Evolutionary conservation across 2,797 vertebrate genomes (phyloP), one percentile per base, ranked within the genome.

Genomic region (Argyrosomus regius): DNA sequence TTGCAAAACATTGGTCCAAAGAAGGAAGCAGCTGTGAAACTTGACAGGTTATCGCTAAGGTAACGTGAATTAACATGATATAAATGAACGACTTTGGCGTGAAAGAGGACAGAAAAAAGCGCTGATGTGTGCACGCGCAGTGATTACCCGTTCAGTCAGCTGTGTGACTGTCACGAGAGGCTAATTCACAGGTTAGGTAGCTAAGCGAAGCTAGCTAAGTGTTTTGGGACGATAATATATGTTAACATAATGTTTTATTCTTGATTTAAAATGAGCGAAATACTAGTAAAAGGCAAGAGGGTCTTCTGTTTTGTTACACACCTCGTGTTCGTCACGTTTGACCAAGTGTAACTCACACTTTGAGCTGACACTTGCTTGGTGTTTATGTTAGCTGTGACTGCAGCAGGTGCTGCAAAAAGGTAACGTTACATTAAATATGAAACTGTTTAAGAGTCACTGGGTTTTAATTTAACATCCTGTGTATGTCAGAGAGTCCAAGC

Each of bases 1-100:
- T 56, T 50, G 28, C 13, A 24, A 53, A 80, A 35, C 70, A 67
- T 4, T 46, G 46, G 5, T 67, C 17, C 4, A 39, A 78, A 81
- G 62, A 61, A 90, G 90, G 89, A 92, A 91, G 83, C 87, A 91
- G 83, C 87, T 78, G 59, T 49, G 18, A 35, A 31, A 74, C 48
- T 62, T 88, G 82, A 81, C 90, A 86, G 84, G 45, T 72, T 67
- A 17, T 80, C 58, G 31, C 49, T 3, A 31, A 87, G 82, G 54
- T 84, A 88, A 88, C 0, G n/a, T 31, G 8, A 63, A 11, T 64
- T 20, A 22, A 49, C 13, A 0, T 43, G 65, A 4, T 1, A 3
- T 1, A 2, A 61, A 20, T 70, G 18, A 18, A 67, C 24, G 12
- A 0, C 0, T 12, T 1, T 49, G 0, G 0, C 28, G 3, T 71